A percentile compares a stretch with the other conserved stretches of the same genome.
Conservation (phyloP, 2,113 vertebrate genomes). For the Pseudonaja textilis region DNA sequence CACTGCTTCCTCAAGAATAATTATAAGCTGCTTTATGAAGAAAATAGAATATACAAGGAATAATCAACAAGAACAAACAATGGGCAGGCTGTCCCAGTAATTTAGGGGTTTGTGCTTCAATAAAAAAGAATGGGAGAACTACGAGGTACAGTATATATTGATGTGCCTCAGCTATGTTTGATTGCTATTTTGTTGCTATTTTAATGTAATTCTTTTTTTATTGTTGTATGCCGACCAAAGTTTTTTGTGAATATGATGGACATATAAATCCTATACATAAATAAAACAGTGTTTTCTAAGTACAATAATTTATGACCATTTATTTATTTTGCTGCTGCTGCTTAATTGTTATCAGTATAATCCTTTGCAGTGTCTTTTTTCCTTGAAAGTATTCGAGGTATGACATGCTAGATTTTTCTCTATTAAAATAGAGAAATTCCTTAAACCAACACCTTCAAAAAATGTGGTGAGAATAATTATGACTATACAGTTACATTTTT, state of each 20-base stretch:
- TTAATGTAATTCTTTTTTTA: background rate
- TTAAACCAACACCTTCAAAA: conserved; percentile 59
- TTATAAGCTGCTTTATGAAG: background rate
- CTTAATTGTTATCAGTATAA: conserved; percentile 47
- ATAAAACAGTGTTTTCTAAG: conserved; percentile 22
- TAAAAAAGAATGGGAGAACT: background rate
- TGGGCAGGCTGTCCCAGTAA: background rate
- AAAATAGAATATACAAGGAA: background rate
- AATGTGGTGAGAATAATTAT: conserved; percentile 64
- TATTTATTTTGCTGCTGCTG: conserved; percentile 40
- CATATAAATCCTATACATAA: background rate
- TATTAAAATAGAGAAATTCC: conserved; percentile 52
- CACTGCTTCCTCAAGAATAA: background rate
- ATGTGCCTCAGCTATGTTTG: background rate
- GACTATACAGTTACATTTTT: conserved; percentile 53
- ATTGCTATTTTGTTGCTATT: background rate
- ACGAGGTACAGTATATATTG: background rate
- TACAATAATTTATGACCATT: background rate
- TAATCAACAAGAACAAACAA: background rate
- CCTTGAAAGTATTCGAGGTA: conserved; percentile 49
- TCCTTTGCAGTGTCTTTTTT: conserved; percentile 45
- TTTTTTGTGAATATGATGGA: background rate
- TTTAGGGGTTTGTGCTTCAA: background rate
- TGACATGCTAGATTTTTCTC: conserved; percentile 21
- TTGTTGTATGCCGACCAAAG: background rate